Percentiles rank a stretch among this genome's conserved stretches.
Conservation (phyloP, 23 tunicate genomes). For the Botrylloides violaceus region DNA sequence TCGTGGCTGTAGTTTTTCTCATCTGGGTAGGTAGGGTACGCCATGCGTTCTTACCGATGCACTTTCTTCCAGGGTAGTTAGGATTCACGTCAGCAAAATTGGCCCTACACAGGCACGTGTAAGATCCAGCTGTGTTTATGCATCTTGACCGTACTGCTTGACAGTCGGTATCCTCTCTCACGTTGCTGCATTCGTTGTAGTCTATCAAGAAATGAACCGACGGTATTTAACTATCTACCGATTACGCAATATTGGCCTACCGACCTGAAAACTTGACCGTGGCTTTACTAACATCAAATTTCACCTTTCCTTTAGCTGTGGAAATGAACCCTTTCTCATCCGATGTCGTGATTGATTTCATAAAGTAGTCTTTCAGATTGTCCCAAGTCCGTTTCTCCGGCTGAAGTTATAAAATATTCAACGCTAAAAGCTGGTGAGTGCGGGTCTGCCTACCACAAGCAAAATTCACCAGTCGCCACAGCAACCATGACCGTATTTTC, state of each 20-base stretch:
- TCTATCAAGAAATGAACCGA: background rate
- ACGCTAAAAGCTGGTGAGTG: conserved; percentile 1
- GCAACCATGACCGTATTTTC: too few species aligned
- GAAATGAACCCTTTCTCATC: conserved; percentile 8
- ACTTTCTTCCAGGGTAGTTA: conserved; percentile 7
- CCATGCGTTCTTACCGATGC: conserved; percentile 4
- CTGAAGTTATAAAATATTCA: too few species aligned
- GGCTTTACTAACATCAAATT: conserved; percentile 4
- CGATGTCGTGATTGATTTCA: conserved; percentile 3
- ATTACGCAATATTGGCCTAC: background rate
- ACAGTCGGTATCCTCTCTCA: conserved; percentile 10
- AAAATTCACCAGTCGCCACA: too few species aligned
- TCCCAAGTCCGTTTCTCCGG: conserved; percentile 1
- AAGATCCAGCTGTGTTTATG: conserved; percentile 13
- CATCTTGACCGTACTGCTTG: background rate
- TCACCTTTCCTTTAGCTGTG: conserved; percentile 8
- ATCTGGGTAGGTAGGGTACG: background rate
- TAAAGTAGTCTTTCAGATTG: background rate
- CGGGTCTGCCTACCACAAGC: too few species aligned
- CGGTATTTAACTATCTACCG: background rate
- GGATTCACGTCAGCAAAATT: conserved; percentile 8
- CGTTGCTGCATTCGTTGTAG: conserved; percentile 13
- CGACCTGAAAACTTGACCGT: conserved; percentile 8
- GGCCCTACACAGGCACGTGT: conserved; percentile 12
- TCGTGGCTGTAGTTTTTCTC: background rate